A percentile compares a stretch with the other conserved stretches of the same genome.
phyloP scores from a whole-genome alignment of 2,113 vertebrate species.

The Marcusenius ussheri region DNA sequence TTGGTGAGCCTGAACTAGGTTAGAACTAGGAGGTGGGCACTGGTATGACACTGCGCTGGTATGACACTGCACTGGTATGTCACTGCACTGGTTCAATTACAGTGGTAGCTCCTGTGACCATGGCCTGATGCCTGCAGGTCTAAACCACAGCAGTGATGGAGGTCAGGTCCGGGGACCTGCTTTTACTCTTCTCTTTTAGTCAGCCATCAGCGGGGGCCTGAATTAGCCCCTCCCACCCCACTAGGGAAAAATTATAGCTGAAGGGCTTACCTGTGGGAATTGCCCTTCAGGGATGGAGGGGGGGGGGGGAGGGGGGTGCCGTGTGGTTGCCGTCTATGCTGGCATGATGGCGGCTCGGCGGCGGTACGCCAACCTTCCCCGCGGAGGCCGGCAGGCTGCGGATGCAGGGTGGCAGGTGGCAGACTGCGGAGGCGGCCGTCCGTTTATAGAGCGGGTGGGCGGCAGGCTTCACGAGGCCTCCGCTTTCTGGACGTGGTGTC shows the following conservation, averaged over 20 bases:
- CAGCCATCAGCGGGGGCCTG: neutral
- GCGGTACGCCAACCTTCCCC: neutral
- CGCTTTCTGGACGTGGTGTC: neutral
- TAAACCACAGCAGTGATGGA: neutral
- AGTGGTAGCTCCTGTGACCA: neutral
- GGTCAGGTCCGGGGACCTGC: neutral
- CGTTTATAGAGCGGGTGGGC: conserved; percentile 5
- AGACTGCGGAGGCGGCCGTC: neutral
- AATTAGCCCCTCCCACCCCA: neutral
- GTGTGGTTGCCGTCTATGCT: neutral
- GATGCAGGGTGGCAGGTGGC: conserved; percentile 3
- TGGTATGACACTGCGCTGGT: neutral
- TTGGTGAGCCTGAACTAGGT: neutral
- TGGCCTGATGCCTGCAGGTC: neutral
- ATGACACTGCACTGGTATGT: too few relatives aligned
- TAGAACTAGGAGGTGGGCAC: neutral
- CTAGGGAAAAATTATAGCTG: too few relatives aligned
- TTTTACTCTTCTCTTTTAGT: neutral
- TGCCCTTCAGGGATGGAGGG: neutral
- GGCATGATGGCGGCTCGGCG: neutral
- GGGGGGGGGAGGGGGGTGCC: neutral
- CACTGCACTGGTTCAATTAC: neutral
- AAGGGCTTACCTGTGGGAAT: neutral
- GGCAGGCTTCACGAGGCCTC: neutral
- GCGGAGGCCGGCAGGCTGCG: neutral